A percentile compares a stretch with the other conserved stretches of the same genome.
These are phyloP conservation scores for Centruroides sculpturatus DNA, from an alignment of 1,140 invertebrate species.

Conservation along the genomic window DNA sequence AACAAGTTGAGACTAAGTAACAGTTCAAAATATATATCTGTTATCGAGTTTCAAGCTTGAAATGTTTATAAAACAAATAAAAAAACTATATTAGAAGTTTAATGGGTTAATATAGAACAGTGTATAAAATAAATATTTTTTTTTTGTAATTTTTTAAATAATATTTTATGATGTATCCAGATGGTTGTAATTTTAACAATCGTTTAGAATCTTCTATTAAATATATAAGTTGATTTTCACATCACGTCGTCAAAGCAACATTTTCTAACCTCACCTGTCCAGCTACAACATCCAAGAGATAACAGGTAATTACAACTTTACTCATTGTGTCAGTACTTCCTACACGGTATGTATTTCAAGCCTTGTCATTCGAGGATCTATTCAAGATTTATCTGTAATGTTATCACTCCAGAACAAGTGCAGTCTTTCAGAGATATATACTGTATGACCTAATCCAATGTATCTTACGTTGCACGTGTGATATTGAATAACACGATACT, in stretches of 20 bases:
- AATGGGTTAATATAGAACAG: too few species aligned
- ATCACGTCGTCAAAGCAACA: not conserved
- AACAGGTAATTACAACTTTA: not conserved
- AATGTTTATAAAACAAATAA: too few species aligned
- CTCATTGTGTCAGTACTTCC: not conserved
- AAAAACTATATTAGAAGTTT: too few species aligned
- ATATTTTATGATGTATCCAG: too few species aligned
- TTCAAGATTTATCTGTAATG: not conserved
- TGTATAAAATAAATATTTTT: too few species aligned
- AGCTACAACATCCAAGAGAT: not conserved
- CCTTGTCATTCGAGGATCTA: not conserved
- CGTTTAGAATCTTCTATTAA: not conserved
- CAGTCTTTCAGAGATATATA: not conserved
- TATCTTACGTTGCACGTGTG: not conserved
- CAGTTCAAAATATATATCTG: too few species aligned
- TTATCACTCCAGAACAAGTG: not conserved
- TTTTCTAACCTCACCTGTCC: not conserved
- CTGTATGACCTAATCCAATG: not conserved
- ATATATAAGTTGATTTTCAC: not conserved
- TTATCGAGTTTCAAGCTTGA: too few species aligned
- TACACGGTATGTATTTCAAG: not conserved
- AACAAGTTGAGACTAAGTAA: too few species aligned
- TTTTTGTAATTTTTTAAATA: too few species aligned
- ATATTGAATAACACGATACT: slow-evolving; percentile 33
- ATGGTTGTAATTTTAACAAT: too few species aligned